phyloP scores from a whole-genome alignment of 2,888 invertebrate species.

The Villa cingulata region DNA sequence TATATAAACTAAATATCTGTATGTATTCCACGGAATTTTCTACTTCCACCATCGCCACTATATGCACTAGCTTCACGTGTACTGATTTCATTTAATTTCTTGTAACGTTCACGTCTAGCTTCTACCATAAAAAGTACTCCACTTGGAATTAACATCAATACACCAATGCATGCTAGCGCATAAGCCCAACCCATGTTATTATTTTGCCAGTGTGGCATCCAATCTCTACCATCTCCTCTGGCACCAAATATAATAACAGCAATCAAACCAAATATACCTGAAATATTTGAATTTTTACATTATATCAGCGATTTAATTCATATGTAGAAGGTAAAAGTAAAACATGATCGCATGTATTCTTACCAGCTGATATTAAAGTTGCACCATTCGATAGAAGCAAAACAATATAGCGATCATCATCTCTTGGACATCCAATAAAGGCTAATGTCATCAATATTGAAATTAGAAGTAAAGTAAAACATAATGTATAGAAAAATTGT shows the following conservation, averaged over 20 bases:
- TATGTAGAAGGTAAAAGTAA: background rate
- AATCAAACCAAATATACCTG: conserved; percentile 66
- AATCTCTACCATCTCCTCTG: conserved; percentile 78
- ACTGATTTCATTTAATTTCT: conserved; percentile 54
- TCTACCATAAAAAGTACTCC: conserved; percentile 73
- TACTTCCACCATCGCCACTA: conserved; percentile 43
- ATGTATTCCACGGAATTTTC: conserved; percentile 2
- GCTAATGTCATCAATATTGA: conserved; percentile 59
- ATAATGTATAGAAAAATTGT: conserved; percentile 84
- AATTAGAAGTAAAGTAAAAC: conserved; percentile 66
- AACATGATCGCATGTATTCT: conserved; percentile 1
- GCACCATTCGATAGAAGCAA: conserved; percentile 61
- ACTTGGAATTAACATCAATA: conserved; percentile 57
- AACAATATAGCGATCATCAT: conserved; percentile 62
- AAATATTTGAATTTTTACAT: background rate
- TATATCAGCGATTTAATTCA: background rate
- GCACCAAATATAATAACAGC: conserved; percentile 80
- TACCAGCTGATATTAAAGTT: conserved; percentile 54
- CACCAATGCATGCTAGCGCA: conserved; percentile 71
- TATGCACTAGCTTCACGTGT: conserved; percentile 51
- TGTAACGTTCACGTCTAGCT: conserved; percentile 63
- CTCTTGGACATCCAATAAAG: conserved; percentile 59
- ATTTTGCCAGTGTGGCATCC: conserved; percentile 95
- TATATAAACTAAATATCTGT: conserved; percentile 1
- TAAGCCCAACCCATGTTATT: conserved; percentile 92